Base-by-base conservation (phyloP, 92 coral and sea anemone genomes). In the Micromussa lordhowensis region DNA sequence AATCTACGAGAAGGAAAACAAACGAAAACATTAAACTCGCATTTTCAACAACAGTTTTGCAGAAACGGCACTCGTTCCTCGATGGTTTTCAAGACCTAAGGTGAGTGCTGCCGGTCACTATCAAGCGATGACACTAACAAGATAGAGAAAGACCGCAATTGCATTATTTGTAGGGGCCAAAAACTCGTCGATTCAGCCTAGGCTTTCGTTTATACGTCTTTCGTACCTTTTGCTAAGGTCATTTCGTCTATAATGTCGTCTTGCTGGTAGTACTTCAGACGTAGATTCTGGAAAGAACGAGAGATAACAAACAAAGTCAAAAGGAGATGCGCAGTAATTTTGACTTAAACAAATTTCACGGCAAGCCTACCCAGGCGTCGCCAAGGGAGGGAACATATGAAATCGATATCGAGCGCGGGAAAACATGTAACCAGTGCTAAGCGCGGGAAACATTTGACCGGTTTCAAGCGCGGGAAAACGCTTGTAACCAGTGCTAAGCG, bases 221-320 rank as follows among this genome's bases (percentile, higher is more conserved):
- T n/a, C 68, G 31, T 55, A 89, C 96, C 96, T 83, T 91, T 88
- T 5, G 96, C 96, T 18, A 93, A 82, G 29, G 84, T 85, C 18
- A 93, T 75, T 54, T 93, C 96, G 63, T 91, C 96, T 21, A 93
- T 93, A 87, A 89, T 78, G 34, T 93, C 96, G 11, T 74, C 91
- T 75, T 88, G 94, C 76, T 88, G 89, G 79, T 87, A 93, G 70
- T 84, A 80, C 90, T 77, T 93, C 77, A 91, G 81, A 38, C 96
- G 92, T 44, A 91, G 77, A 85, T 93, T 93, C 96, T 93, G 71
- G 14, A 57, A 78, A 44, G 34, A 68, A 78, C 3, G 32, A 24
- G 31, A 66, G 15, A 10, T 0, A 9, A 66, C 26, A 2, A 26
- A 11, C 34, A 26, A 11, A 66, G 4, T 66, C 11, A 24, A 22